Evolutionary conservation across 2,113 vertebrate species (phyloP).

Genomic region (Rhadina sibilatrix): DNA sequence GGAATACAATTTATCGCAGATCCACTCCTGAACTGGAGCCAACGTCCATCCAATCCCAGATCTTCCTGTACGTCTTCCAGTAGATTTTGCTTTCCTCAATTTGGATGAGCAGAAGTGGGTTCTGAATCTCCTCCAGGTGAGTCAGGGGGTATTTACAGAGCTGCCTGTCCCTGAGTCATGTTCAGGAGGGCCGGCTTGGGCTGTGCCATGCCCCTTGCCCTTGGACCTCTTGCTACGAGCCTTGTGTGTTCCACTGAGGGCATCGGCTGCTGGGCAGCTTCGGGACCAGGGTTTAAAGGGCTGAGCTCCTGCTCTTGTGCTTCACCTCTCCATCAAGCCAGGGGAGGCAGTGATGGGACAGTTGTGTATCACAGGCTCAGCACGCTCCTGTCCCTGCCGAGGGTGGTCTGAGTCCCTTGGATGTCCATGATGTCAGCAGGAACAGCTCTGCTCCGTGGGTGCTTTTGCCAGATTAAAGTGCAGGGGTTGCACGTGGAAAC

Average conservation of each 20-base stretch:
- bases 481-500: not conserved
- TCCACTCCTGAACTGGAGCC: not conserved
- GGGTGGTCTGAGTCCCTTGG: rapidly evolving
- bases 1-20: constrained; percentile 53
- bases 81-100: not conserved
- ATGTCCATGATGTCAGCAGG: not conserved
- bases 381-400: not conserved
- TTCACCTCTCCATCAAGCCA: not conserved
- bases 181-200: not conserved
- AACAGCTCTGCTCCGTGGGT: not conserved
- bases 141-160: not conserved
- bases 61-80: not conserved
- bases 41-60: not conserved
- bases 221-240: not conserved
- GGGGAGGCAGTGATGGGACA: not conserved
- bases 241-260: not conserved
- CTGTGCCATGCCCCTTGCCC: not conserved
- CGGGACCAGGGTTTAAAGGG: not conserved
- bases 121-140: not conserved
- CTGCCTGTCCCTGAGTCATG: not conserved
- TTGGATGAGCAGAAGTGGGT: not conserved
- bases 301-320: not conserved
- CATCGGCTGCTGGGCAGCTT: not conserved
- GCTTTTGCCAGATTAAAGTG: not conserved
- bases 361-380: not conserved